phyloP scores from a whole-genome alignment of 2,113 vertebrate species.

The Gasterosteus aculeatus region DNA sequence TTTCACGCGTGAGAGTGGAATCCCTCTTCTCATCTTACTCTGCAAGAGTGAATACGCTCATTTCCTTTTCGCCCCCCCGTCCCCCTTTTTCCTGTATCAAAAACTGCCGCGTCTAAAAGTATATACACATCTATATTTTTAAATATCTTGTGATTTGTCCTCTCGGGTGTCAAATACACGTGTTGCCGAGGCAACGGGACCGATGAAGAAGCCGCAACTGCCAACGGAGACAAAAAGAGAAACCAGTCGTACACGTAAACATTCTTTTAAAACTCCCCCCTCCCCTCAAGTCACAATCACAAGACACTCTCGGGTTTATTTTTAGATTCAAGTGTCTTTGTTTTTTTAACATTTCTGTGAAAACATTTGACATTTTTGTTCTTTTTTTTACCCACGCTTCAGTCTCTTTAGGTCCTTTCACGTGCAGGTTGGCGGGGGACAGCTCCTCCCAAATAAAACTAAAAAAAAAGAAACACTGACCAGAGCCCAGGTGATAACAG shows the following conservation, averaged over 20 bases:
- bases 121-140: neutral
- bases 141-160: slow-evolving; percentile 8
- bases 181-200: no score
- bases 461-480: slow-evolving; percentile 48
- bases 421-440: slow-evolving; percentile 49
- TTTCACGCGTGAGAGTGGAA: neutral
- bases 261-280: slow-evolving; percentile 37
- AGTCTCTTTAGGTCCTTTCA: slow-evolving; percentile 43
- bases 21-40: neutral
- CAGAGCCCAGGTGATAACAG: slow-evolving; percentile 28
- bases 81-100: neutral
- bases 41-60: neutral
- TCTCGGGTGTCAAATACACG: neutral
- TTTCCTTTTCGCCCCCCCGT: neutral
- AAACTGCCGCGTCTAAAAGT: slow-evolving; percentile 2
- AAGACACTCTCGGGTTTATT: slow-evolving; percentile 50
- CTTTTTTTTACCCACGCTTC: slow-evolving; percentile 36
- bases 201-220: no score
- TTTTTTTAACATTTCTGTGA: slow-evolving; percentile 30
- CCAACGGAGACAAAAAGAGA: no score
- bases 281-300: slow-evolving; percentile 43
- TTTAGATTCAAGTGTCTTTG: slow-evolving; percentile 55
- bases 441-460: slow-evolving; percentile 38
- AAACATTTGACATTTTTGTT: slow-evolving; percentile 26
- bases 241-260: slow-evolving; percentile 68